Base-by-base conservation (phyloP, 2,888 invertebrate genomes). In the Drosophila greeni region DNA sequence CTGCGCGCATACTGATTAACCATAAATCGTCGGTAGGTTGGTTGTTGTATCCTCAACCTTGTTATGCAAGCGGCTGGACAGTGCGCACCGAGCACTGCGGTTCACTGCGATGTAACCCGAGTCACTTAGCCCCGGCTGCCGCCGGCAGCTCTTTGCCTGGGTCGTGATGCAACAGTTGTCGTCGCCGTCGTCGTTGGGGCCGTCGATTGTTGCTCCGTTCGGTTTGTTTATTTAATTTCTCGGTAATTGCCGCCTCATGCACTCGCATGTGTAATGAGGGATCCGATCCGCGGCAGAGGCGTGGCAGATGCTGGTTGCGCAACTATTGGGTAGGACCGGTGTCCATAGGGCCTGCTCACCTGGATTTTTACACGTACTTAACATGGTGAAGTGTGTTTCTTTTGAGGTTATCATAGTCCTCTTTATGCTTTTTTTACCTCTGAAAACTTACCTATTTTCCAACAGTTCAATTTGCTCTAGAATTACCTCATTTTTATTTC, bases 191-290 rank as follows among this genome's bases (percentile, higher is more conserved):
- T 34, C 33, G 33, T 34, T 40, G 40, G 7, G 23, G 42, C 42
- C 42, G 24, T 42, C 42, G 42, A 42, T 42, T 42, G 42, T 26
- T 56, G 61, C 72, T 39, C 60, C 66, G 68, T 74, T 68, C 74
- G 72, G 69, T 79, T 82, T 73, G 75, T 81, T 80, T 72, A 72
- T 77, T 82, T 80, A 77, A 79, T 84, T 82, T 81, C 75, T 70
- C 71, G 76, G 83, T 82, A 80, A 77, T 82, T 81, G 75, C 72
- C 72, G 65, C 71, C 67, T 74, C 84, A 82, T 84, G 82, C 83
- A 82, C 81, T 77, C 82, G 81, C 85, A 82, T 82, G 72, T 82
- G 72, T 75, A 82, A 82, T 82, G 78, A 73, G 72, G 65, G 42
- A 74, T 52, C 12, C 34, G 42, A 74, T 52, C n/a, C 39, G 55